These are phyloP conservation scores for Pseudochaenichthys georgianus DNA, from an alignment of 2,797 vertebrate genomes.

Conservation along the genomic window DNA sequence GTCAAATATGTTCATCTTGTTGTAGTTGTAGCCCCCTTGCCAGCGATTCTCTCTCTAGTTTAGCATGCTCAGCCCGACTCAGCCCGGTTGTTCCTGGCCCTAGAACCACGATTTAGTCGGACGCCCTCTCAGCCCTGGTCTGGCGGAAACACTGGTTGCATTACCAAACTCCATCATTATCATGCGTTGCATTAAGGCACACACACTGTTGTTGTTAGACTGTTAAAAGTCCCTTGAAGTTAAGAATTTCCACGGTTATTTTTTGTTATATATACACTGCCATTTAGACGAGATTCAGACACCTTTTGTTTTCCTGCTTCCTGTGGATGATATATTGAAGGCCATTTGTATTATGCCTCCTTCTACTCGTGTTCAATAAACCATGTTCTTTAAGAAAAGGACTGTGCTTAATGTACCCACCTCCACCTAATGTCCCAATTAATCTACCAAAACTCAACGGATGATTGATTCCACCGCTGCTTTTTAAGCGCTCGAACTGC, in stretches of 20 bases:
- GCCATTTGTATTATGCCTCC: not conserved
- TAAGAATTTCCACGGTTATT: not conserved
- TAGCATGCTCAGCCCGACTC: no score
- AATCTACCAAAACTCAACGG: constrained; percentile 13
- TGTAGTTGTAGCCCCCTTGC: no score
- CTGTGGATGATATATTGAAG: not conserved
- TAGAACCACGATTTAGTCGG: no score
- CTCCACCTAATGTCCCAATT: constrained; percentile 17
- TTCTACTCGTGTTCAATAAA: constrained; percentile 18
- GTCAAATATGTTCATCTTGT: no score
- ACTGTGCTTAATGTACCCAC: constrained; percentile 21
- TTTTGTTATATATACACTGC: not conserved
- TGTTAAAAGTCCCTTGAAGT: no score
- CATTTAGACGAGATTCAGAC: not conserved
- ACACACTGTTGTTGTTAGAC: no score
- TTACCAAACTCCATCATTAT: no score
- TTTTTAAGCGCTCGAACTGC: not conserved
- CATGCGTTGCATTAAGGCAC: no score
- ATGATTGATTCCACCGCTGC: not conserved
- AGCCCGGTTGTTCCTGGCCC: no score
- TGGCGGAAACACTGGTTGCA: no score
- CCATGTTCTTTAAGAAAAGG: constrained; percentile 7
- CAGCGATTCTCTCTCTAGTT: no score
- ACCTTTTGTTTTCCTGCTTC: not conserved
- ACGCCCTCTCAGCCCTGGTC: no score